Percentiles rank a stretch among this genome's conserved stretches.
Evolutionary conservation across 2,113 vertebrate species (phyloP).

Genomic region (Psittacara wagleri): DNA sequence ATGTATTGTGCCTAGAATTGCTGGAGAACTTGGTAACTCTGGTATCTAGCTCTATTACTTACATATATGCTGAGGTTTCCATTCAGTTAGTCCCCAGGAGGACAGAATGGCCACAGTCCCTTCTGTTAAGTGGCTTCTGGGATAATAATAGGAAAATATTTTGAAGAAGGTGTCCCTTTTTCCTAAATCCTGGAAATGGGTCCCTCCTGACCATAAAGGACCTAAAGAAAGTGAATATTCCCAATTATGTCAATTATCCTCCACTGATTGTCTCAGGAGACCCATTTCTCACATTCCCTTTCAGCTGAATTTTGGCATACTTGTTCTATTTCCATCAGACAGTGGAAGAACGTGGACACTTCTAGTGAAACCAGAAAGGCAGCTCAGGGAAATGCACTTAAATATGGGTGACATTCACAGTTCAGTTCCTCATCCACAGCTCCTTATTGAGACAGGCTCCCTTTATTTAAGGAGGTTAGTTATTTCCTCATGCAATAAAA

Average conservation of each 20-base stretch:
- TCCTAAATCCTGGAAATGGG: slow-evolving; percentile 25
- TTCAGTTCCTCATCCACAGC: background rate
- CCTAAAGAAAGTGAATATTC: slow-evolving; percentile 19
- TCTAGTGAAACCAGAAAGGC: slow-evolving; percentile 2
- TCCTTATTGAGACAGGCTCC: background rate
- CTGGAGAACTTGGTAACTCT: background rate
- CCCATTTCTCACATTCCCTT: slow-evolving; percentile 29
- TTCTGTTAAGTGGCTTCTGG: slow-evolving; percentile 50
- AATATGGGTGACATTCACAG: background rate
- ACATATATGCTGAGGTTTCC: background rate
- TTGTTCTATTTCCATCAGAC: slow-evolving; percentile 6
- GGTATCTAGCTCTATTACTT: slow-evolving; percentile 12
- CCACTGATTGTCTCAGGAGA: slow-evolving; percentile 40
- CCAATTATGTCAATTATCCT: slow-evolving; percentile 50
- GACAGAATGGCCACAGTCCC: background rate
- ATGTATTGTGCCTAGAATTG: background rate
- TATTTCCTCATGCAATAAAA: background rate
- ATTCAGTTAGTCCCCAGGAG: background rate
- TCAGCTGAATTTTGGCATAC: slow-evolving; percentile 4
- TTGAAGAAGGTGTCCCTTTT: slow-evolving; percentile 6
- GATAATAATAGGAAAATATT: slow-evolving; percentile 48
- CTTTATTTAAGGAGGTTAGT: background rate
- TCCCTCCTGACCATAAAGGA: slow-evolving; percentile 37
- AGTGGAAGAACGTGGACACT: background rate
- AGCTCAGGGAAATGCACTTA: background rate